These are phyloP conservation scores for Bovichtus variegatus DNA, from an alignment of 2,797 vertebrate genomes.

Conservation along the genomic window DNA sequence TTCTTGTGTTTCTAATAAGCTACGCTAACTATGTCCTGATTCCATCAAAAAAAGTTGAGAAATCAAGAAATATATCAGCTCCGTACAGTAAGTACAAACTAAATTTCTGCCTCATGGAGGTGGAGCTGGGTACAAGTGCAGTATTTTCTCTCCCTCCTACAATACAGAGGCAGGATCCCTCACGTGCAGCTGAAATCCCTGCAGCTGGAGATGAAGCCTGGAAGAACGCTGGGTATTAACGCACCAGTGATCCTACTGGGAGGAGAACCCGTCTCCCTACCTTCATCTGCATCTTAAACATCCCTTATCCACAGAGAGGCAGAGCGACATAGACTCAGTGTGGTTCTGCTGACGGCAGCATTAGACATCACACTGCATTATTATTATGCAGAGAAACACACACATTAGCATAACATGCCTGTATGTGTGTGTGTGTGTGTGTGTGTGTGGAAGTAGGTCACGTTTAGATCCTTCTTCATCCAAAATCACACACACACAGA, in stretches of 20 bases:
- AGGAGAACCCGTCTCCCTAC: conserved; percentile 53
- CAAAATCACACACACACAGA: conserved; percentile 29
- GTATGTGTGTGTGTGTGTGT: conserved; percentile 35
- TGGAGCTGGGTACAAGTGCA: background rate
- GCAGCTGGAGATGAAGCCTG: conserved; percentile 34
- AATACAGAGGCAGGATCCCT: conserved; percentile 1
- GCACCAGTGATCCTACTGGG: conserved; percentile 57
- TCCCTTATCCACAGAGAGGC: conserved; percentile 43
- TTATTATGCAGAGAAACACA: conserved; percentile 71
- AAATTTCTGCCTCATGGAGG: background rate
- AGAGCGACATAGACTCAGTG: conserved; percentile 15
- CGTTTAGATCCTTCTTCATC: conserved; percentile 50
- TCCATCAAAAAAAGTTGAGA: too few species aligned
- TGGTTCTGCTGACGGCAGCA: conserved; percentile 68
- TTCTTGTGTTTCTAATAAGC: background rate
- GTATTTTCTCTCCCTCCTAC: background rate
- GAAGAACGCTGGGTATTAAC: conserved; percentile 55
- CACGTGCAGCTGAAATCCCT: conserved; percentile 27
- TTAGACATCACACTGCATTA: conserved; percentile 71
- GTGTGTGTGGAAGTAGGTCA: conserved; percentile 74
- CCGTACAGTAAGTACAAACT: too few species aligned
- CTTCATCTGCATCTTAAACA: conserved; percentile 66
- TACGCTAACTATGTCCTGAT: too few species aligned
- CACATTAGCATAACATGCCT: conserved; percentile 71
- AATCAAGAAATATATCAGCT: too few species aligned